Evolutionary conservation across 2,888 invertebrate genomes (phyloP).

Genomic region (Rotaria magnacalcarata): DNA sequence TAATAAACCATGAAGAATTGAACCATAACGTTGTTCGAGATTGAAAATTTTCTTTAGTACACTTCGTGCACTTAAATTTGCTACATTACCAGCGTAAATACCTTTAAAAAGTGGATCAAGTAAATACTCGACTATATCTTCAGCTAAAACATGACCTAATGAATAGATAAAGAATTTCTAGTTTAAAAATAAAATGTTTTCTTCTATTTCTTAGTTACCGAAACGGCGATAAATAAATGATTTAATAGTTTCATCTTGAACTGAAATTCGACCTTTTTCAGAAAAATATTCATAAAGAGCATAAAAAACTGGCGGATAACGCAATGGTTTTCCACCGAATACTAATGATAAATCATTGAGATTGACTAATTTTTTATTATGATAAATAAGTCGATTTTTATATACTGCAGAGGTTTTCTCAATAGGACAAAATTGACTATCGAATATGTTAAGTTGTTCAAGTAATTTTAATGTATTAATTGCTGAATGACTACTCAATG

Average conservation of each 20-base stretch:
- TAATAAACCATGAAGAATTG: conserved; percentile 31
- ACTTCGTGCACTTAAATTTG: conserved; percentile 39
- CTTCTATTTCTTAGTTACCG: background rate
- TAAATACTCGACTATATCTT: conserved; percentile 42
- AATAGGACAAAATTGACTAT: conserved; percentile 3
- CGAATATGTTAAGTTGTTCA: background rate
- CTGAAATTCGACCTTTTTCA: background rate
- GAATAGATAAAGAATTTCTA: no score
- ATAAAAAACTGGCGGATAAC: background rate
- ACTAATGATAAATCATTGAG: background rate
- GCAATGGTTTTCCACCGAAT: conserved; percentile 5
- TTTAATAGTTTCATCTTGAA: conserved; percentile 42
- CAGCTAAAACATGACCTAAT: background rate
- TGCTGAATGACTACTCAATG: background rate
- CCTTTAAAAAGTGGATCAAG: conserved; percentile 46
- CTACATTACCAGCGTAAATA: conserved; percentile 41
- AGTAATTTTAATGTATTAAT: conserved; percentile 33
- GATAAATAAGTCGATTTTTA: conserved; percentile 41
- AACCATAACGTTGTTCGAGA: conserved; percentile 38
- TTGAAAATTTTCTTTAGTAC: conserved; percentile 41
- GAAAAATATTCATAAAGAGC: conserved; percentile 13
- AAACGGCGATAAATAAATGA: conserved; percentile 44
- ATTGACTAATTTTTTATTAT: conserved; percentile 21
- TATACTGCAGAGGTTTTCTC: background rate
- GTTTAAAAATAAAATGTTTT: background rate